Conservation (phyloP, 2,797 vertebrate species). For the Pelobates cultripes region DNA sequence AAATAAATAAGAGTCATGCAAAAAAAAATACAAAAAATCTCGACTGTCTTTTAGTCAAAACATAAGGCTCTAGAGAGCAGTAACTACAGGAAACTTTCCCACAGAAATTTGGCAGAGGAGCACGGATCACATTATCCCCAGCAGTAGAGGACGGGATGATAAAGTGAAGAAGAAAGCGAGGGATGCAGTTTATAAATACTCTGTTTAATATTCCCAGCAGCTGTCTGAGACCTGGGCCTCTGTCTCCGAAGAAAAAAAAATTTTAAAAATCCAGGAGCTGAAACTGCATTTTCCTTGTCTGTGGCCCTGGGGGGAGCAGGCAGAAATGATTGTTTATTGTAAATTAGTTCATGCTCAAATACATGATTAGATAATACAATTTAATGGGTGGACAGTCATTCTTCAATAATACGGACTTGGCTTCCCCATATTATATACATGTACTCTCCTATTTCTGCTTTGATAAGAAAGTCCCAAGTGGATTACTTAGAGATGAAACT, state of each 20-base stretch:
- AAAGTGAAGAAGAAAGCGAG: conserved; percentile 31
- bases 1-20: conserved; percentile 36
- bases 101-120: conserved; percentile 56
- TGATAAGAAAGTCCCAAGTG: too few species aligned
- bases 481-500: too few species aligned
- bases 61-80: conserved; percentile 40
- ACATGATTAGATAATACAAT: too few species aligned
- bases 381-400: too few species aligned
- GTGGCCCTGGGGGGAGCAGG: neutral
- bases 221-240: conserved; percentile 20
- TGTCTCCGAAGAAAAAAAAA: neutral
- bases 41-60: conserved; percentile 41
- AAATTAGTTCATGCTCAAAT: too few species aligned
- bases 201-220: conserved; percentile 49
- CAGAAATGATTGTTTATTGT: too few species aligned
- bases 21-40: neutral
- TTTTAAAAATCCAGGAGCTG: neutral
- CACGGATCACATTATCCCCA: conserved; percentile 42
- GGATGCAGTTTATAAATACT: conserved; percentile 25
- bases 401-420: too few species aligned
- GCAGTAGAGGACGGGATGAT: conserved; percentile 34
- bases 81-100: conserved; percentile 51
- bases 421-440: too few species aligned
- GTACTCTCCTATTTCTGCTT: too few species aligned
- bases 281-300: neutral